A percentile compares a stretch with the other conserved stretches of the same genome.
These are phyloP conservation scores for Drosophila formosana DNA, from an alignment of 2,888 invertebrate genomes.

Conservation along the genomic window DNA sequence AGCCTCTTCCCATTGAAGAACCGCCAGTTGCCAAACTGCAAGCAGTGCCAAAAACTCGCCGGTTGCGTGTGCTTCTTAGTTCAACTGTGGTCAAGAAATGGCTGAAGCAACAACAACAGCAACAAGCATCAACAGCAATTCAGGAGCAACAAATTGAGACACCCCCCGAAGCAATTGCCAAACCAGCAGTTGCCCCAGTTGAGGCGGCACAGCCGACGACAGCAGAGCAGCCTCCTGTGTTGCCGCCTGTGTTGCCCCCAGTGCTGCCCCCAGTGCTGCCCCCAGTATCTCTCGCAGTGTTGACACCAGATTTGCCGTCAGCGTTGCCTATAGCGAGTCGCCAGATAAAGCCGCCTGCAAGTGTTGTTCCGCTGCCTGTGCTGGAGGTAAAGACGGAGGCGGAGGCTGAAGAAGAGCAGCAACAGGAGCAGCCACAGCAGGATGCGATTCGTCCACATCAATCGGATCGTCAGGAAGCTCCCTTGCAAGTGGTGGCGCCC, in stretches of 20 bases:
- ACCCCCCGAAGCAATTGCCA: neutral
- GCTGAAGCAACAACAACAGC: neutral
- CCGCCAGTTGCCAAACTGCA: neutral
- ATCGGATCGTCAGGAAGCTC: neutral
- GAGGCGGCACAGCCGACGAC: too few relatives aligned
- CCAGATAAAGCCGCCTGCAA: constrained; percentile 6
- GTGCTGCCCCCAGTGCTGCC: neutral
- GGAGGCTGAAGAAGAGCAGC: constrained; percentile 4
- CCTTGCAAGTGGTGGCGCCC: neutral
- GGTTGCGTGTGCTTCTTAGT: constrained; percentile 63
- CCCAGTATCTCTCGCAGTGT: neutral
- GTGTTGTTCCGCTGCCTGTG: constrained; percentile 48
- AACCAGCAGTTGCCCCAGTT: neutral
- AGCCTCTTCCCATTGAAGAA: neutral
- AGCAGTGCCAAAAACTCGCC: constrained; percentile 31
- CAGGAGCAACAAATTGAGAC: neutral
- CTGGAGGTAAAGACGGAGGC: constrained; percentile 42
- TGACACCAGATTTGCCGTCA: neutral
- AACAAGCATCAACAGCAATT: neutral
- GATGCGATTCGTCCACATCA: neutral
- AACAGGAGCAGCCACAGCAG: neutral
- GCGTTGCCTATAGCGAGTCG: neutral
- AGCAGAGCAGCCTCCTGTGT: neutral
- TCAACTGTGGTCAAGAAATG: constrained; percentile 41
- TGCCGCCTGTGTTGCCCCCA: neutral